phyloP scores from a whole-genome alignment of 1,140 invertebrate species.

The Ericerus pela region DNA sequence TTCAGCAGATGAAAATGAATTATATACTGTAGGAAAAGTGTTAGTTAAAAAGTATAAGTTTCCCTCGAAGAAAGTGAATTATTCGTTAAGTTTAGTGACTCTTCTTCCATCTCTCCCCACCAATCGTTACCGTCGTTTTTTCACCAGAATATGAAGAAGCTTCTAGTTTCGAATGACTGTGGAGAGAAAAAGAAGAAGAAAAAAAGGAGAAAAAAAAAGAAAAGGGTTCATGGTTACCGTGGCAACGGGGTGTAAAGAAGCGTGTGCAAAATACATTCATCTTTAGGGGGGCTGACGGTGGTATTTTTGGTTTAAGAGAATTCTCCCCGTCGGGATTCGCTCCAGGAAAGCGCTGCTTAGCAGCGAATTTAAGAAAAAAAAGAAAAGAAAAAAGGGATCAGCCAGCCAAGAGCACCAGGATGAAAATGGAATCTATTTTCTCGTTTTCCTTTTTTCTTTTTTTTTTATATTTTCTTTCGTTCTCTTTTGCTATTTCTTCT shows the following conservation, averaged over 20 bases:
- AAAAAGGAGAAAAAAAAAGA: constrained; percentile 1
- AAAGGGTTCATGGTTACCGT: constrained; percentile 7
- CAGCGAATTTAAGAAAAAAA: constrained; percentile 4
- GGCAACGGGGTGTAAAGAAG: constrained; percentile 9
- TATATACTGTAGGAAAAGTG: constrained; percentile 2
- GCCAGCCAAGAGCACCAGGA: neutral
- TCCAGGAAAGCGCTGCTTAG: constrained; percentile 10
- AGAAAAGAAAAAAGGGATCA: too few species aligned
- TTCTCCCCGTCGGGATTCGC: constrained; percentile 10
- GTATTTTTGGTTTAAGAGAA: constrained; percentile 2
- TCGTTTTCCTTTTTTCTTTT: neutral
- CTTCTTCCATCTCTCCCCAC: too few species aligned
- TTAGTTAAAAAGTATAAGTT: constrained; percentile 10
- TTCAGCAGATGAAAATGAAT: constrained; percentile 2
- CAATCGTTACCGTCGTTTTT: too few species aligned
- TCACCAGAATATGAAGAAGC: too few species aligned
- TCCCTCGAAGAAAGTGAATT: constrained; percentile 7
- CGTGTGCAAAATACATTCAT: constrained; percentile 8
- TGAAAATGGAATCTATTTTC: constrained; percentile 4
- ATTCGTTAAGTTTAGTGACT: constrained; percentile 4
- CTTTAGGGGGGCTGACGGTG: neutral
- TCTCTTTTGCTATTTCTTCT: neutral
- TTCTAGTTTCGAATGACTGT: too few species aligned
- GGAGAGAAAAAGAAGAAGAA: too few species aligned
- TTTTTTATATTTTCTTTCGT: neutral